Conservation (phyloP, 1,140 invertebrate species). For the Tetramorium alpestre region DNA sequence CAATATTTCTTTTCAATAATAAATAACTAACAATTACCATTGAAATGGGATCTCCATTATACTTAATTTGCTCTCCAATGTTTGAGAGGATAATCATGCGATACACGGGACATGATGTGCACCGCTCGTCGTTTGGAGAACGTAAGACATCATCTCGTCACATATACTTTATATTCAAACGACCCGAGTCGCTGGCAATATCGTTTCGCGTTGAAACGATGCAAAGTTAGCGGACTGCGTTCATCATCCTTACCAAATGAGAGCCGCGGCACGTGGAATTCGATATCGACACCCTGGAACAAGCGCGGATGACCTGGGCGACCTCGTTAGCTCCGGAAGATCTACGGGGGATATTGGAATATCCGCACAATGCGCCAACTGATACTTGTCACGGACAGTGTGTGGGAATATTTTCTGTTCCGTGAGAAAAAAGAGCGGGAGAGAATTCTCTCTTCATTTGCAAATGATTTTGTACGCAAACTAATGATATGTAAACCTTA, state of each 20-base stretch:
- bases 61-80: too few relatives aligned
- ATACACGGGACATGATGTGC: background rate
- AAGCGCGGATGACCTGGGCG: conserved; percentile 16
- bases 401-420: conserved; percentile 27
- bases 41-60: background rate
- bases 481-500: background rate
- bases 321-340: conserved; percentile 43
- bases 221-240: conserved; percentile 35
- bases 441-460: background rate
- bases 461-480: background rate
- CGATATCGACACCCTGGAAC: conserved; percentile 28
- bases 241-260: conserved; percentile 56
- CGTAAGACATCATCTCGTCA: background rate
- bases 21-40: background rate
- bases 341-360: conserved; percentile 43
- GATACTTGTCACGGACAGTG: conserved; percentile 3
- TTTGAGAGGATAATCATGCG: background rate
- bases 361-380: conserved; percentile 28
- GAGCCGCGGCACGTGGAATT: conserved; percentile 39
- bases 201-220: conserved; percentile 22
- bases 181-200: background rate
- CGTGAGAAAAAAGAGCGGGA: background rate
- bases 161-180: conserved; percentile 48
- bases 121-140: conserved; percentile 8
- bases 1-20: background rate